Evolutionary conservation across 1,140 invertebrate species (phyloP), one percentile per base, ranked within the genome.

Genomic region (Listronotus bonariensis): DNA sequence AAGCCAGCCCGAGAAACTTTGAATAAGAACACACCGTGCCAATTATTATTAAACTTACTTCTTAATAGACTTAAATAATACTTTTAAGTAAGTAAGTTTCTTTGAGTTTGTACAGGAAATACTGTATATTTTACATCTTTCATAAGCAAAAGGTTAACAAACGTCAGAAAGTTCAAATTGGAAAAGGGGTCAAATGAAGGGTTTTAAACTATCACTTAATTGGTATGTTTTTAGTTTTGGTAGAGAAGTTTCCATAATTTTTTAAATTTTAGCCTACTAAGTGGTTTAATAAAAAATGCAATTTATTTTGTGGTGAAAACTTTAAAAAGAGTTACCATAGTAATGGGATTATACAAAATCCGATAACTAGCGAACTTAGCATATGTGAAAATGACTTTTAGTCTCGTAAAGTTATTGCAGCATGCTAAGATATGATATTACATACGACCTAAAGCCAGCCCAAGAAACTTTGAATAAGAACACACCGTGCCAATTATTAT

Each of bases 401-500:
- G 20, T 26, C 15, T 8, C 7, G 11, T 8, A 15, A 45, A 45
- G 42, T 45, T 45, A 45, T 45, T 45, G 42, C 42, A 45, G 42
- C 42, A 45, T 45, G n/a, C 14, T 45, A 17, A 45, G 42, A 45
- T 45, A 15, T 15, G 42, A 45, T 8, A 15, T 15, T 15, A 17
- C 17, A 26, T 26, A 1, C 20, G 11, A 45, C 42, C 3, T 45
- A 7, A 45, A 45, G 11, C 42, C 17, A 17, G 5, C 42, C 42
- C 5, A n/a, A 45, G 42, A 45, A 45, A 45, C 42, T 45, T 45
- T 45, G 42, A 17, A 45, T 17, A 45, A 45, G 42, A 45, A 7
- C 42, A 45, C 7, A 45, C 42, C 42, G 42, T 45, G 42, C 42
- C 42, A 45, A 45, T 15, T 45, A 15, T 14, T 14, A 4, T 14